Percentiles rank a stretch among this genome's conserved stretches.
Conservation (phyloP, 1,140 invertebrate species). For the Drosophila subobscura region DNA sequence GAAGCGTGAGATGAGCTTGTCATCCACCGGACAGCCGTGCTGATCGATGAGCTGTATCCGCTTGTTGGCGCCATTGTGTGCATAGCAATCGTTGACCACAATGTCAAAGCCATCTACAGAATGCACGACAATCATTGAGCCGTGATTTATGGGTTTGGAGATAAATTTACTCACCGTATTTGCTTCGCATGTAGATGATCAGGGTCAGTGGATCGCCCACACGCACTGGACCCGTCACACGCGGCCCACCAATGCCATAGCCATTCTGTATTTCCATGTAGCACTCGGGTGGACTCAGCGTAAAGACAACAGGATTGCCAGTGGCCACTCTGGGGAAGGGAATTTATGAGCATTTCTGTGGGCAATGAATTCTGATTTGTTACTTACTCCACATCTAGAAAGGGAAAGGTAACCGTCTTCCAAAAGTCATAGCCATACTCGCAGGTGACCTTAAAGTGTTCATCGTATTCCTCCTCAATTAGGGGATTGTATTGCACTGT, state of each 20-base stretch:
- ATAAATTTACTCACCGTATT: slow-evolving; percentile 89
- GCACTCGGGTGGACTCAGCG: slow-evolving; percentile 95
- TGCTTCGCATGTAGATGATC: slow-evolving; percentile 96
- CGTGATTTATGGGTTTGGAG: not conserved
- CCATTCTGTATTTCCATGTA: slow-evolving; percentile 97
- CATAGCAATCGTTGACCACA: slow-evolving; percentile 97
- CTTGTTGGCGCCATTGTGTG: slow-evolving; percentile 96
- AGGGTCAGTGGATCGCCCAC: slow-evolving; percentile 96
- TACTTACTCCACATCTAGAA: slow-evolving; percentile 96
- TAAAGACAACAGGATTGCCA: slow-evolving; percentile 97
- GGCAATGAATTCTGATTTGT: fast-evolving
- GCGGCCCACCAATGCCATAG: slow-evolving; percentile 91
- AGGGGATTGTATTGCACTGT: slow-evolving; percentile 97
- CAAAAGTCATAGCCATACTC: slow-evolving; percentile 98
- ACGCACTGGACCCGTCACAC: slow-evolving; percentile 93
- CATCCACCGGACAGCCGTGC: slow-evolving; percentile 96
- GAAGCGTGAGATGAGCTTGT: slow-evolving; percentile 95
- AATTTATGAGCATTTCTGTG: not conserved
- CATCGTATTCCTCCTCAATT: slow-evolving; percentile 97
- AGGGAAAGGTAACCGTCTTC: slow-evolving; percentile 98
- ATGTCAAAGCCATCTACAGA: slow-evolving; percentile 95
- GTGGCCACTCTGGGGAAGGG: slow-evolving; percentile 89
- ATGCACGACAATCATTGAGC: slow-evolving; percentile 46
- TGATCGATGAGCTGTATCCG: slow-evolving; percentile 96
- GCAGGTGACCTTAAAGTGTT: slow-evolving; percentile 96